Evolutionary conservation across 1,140 invertebrate species (phyloP).

Genomic region (Meloidogyne hapla): DNA sequence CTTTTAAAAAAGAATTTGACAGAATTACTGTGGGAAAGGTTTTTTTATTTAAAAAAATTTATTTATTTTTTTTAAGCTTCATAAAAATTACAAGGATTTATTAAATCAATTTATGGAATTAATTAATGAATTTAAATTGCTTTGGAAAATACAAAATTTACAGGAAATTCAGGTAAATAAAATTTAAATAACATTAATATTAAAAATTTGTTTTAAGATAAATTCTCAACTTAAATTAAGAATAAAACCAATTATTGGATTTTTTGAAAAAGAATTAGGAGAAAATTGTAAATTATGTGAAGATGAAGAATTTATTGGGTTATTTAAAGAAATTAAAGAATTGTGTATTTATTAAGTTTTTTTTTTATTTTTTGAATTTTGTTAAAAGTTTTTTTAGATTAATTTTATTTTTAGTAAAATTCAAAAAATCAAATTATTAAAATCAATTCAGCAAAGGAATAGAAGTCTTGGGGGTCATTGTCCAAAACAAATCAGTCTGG

Average conservation of each 20-base stretch:
- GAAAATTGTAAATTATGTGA: background rate
- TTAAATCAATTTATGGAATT: conserved; percentile 6
- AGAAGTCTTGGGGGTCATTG: too few species aligned
- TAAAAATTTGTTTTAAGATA: background rate
- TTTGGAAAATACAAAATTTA: background rate
- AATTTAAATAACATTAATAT: background rate
- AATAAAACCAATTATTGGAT: conserved; percentile 15
- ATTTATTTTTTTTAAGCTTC: background rate
- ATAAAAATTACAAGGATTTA: background rate
- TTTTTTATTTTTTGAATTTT: background rate
- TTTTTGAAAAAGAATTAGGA: conserved; percentile 18
- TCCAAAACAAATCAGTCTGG: too few species aligned
- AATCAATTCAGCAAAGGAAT: too few species aligned
- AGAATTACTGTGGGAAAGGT: background rate
- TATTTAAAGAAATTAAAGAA: background rate
- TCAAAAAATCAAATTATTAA: too few species aligned
- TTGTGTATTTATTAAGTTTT: background rate
- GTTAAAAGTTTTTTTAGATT: background rate
- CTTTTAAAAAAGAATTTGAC: conserved; percentile 19
- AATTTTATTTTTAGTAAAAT: too few species aligned
- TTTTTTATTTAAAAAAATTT: background rate
- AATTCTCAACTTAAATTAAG: conserved; percentile 10
- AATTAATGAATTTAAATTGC: background rate
- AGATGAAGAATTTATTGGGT: conserved; percentile 5
- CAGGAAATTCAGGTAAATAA: background rate